Conservation (phyloP, 2,113 vertebrate genomes). For the Neogobius melanostomus region DNA sequence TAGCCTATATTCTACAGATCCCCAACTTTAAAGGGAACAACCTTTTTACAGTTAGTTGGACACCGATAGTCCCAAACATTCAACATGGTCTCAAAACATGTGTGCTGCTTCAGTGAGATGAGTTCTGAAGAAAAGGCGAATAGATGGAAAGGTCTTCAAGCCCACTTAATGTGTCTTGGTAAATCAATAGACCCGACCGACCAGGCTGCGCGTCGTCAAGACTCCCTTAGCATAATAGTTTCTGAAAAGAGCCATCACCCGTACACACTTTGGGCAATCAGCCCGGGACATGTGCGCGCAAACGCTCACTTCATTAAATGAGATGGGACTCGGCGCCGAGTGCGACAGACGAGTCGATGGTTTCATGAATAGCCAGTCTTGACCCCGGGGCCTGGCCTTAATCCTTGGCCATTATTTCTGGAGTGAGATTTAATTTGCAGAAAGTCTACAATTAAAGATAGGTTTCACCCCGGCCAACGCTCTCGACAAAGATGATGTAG, state of each 20-base stretch:
- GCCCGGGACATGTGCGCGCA: conserved; percentile 29
- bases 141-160: too few species aligned
- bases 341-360: conserved; percentile 49
- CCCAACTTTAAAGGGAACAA: too few species aligned
- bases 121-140: too few species aligned
- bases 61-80: too few species aligned
- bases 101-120: too few species aligned
- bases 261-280: background rate
- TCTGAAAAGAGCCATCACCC: background rate
- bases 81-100: too few species aligned
- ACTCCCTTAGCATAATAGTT: background rate
- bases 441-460: conserved; percentile 59
- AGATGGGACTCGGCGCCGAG: conserved; percentile 48
- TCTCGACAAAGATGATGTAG: conserved; percentile 30
- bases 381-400: conserved; percentile 61
- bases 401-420: conserved; percentile 63
- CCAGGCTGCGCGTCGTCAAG: background rate
- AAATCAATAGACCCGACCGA: background rate
- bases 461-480: conserved; percentile 21
- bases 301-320: conserved; percentile 49
- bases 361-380: conserved; percentile 51
- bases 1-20: too few species aligned
- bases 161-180: background rate
- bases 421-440: conserved; percentile 68
- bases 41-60: too few species aligned